These are phyloP conservation scores for Ceyx melanurus DNA, from an alignment of 2,113 vertebrate genomes.

Conservation along the genomic window DNA sequence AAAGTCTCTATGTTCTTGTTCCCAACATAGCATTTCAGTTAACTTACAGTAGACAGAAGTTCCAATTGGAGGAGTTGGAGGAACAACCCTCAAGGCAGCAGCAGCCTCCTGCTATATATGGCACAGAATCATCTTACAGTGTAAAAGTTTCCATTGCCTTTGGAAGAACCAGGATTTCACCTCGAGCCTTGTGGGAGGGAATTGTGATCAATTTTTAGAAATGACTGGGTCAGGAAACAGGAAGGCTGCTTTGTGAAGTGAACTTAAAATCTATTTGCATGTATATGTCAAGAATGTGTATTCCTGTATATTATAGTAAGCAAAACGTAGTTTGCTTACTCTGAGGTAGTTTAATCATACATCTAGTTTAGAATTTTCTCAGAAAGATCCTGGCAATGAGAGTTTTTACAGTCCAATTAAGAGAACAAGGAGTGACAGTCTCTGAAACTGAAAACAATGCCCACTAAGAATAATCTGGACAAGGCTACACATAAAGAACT, in stretches of 20 bases:
- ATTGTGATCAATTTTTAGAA: neutral
- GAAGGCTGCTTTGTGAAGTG: neutral
- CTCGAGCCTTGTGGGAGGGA: neutral
- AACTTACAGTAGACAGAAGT: neutral
- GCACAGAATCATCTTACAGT: neutral
- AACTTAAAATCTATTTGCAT: neutral
- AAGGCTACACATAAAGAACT: neutral
- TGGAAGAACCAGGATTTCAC: neutral
- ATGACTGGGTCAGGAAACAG: neutral
- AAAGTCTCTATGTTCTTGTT: neutral
- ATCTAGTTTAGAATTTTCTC: neutral
- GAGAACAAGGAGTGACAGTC: neutral
- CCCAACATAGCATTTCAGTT: neutral
- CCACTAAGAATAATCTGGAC: neutral
- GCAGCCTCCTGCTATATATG: neutral
- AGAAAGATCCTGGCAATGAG: neutral
- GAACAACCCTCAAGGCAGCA: slow-evolving; percentile 2
- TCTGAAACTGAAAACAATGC: neutral
- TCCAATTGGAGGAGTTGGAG: neutral
- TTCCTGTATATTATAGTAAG: neutral
- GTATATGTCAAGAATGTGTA: neutral
- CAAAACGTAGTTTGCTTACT: neutral
- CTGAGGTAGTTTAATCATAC: neutral
- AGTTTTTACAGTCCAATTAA: neutral
- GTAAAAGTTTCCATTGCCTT: neutral